Evolutionary conservation across 2,113 vertebrate genomes (phyloP), one percentile per base, ranked within the genome.

Genomic region (Perca fluviatilis): DNA sequence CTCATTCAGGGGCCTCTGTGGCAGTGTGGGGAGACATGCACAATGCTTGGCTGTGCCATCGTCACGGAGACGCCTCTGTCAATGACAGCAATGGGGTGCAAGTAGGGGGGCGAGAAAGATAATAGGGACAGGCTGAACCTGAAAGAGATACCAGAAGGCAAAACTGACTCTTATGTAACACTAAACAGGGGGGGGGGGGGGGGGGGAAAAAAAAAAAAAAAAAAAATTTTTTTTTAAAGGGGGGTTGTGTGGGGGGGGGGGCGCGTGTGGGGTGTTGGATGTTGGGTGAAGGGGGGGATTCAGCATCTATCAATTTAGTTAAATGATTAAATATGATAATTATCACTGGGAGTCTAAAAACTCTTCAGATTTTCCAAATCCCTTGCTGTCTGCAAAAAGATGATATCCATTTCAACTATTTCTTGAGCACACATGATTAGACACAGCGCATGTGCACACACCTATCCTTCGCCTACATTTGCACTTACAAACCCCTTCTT

Each of bases 1-100:
- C 79, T 89, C 89, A 83, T 89, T 88, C 87, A 84, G 86, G 66
- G 88, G 91, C 77, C 87, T 88, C 88, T 77, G 83, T 56, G 71
- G 80, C 77, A 70, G 83, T 60, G 85, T 63, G 85, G 76, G 81
- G 80, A 76, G 82, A 68, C 64, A 71, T 76, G 74, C 69, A 93
- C 91, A 95, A 95, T 93, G 90, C 83, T 80, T 87, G 81, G 84
- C 80, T 90, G 79, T 86, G 81, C 88, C 85, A 90, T 93, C 76
- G 89, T 87, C 91, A 90, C 50, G 84, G 91, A 90, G 83, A 95
- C 79, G 56, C 84, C 86, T 85, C 69, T 54, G 27, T 83, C 65
- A 83, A 85, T 40, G 25, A 77, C 82, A 81, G 83, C 51, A 79
- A 83, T 47, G 13, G 40, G 80, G 76, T 33, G 56, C 16, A 46